Evolutionary conservation across 2,113 vertebrate species (phyloP), one percentile per base, ranked within the genome.

Genomic region (Chauna torquata): DNA sequence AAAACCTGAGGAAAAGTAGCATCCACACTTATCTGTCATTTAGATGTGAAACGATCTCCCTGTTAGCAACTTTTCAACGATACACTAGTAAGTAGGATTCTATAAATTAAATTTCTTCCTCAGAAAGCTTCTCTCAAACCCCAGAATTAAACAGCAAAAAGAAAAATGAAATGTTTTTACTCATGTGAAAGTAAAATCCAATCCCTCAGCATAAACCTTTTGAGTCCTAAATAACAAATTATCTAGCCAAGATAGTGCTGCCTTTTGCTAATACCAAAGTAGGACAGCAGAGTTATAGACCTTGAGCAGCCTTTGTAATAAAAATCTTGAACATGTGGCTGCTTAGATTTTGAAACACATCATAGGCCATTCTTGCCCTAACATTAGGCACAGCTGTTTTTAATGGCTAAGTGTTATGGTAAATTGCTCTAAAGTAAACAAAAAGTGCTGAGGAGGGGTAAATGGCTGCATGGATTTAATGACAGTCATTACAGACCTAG

Each of bases 11-110:
- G 50, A 49, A 47, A 34, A 18, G 15, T 50, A 30, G 36, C 3
- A 1, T 8, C 49, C 45, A 0, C 38, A 4, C 7, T 1, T 4
- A 30, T 59, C 45, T 75, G 11, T 16, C 78, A 32, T 7, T 32
- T 9, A 57, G 14, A 45, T 62, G 28, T 11, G 83, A 82, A 50
- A 20, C 36, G 44, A 61, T 57, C 84, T 94, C 74, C 74, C 82
- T 81, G 30, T 25, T 20, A 81, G 34, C 42, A 38, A 12, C n/a
- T 93, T 71, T 61, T 38, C 59, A 71, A 64, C 28, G n/a, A 25
- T 17, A 20, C 4, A 38, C 7, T 36, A 49, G 30, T 27, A 44
- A 77, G 7, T 5, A 50, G 15, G 8, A 14, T 40, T 28, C 3
- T 12, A 45, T 25, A 45, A 65, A n/a, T 69, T 47, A 59, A 12